Evolutionary conservation across 2,797 vertebrate genomes (phyloP).

Genomic region (Picus viridis): DNA sequence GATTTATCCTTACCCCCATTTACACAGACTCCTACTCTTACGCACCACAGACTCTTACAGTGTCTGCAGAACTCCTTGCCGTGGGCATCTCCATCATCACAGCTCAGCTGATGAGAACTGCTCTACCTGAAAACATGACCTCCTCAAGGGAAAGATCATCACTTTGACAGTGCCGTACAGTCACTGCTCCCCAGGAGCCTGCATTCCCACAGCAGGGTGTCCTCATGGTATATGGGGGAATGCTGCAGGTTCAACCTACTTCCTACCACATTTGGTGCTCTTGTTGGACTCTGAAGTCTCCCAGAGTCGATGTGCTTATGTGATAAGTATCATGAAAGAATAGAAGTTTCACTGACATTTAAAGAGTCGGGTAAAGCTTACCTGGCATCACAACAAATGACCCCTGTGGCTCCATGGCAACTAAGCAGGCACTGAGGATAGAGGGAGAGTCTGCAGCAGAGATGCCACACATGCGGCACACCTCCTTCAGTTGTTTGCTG

Average conservation of each 20-base stretch:
- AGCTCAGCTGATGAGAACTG: not conserved
- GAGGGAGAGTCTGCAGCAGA: conserved; percentile 92
- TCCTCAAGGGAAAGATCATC: not conserved
- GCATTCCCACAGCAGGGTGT: fast-evolving
- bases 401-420: conserved; percentile 98
- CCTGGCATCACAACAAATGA: conserved; percentile 98
- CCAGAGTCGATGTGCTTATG: not conserved
- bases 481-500: conserved; percentile 93
- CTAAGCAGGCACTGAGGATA: conserved; percentile 97
- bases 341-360: not conserved
- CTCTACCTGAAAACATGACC: not conserved
- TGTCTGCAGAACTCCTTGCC: not conserved
- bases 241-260: not conserved
- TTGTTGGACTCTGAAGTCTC: not conserved
- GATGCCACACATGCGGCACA: conserved; percentile 95
- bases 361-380: conserved; percentile 43
- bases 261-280: fast-evolving
- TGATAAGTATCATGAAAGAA: not conserved
- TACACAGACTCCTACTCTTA: not conserved
- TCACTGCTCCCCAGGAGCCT: not conserved
- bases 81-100: not conserved
- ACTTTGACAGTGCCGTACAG: not conserved
- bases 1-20: not conserved
- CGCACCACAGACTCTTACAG: not conserved
- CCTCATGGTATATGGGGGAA: not conserved